Evolutionary conservation across 1,140 invertebrate species (phyloP).

Genomic region (Chlorops oryzae): DNA sequence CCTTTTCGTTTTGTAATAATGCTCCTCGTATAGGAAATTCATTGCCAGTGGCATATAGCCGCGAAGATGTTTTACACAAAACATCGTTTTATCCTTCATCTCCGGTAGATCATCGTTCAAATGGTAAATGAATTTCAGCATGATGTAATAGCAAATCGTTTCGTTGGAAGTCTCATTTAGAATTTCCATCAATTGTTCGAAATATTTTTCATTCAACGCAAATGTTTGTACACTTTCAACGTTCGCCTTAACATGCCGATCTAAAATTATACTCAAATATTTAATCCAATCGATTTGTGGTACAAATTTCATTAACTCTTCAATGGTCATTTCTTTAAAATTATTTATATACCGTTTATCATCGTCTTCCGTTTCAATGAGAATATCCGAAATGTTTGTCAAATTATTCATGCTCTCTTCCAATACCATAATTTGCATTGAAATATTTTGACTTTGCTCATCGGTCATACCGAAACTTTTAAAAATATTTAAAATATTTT

Average conservation of each 20-base stretch:
- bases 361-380: background rate
- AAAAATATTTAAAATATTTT: slow-evolving; percentile 19
- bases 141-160: slow-evolving; percentile 30
- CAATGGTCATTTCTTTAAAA: slow-evolving; percentile 14
- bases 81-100: background rate
- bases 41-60: slow-evolving; percentile 27
- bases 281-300: slow-evolving; percentile 26
- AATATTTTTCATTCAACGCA: slow-evolving; percentile 14
- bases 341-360: slow-evolving; percentile 1
- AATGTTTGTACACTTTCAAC: slow-evolving; percentile 20
- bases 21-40: slow-evolving; percentile 25
- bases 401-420: slow-evolving; percentile 20
- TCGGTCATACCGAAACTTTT: slow-evolving; percentile 22
- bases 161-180: slow-evolving; percentile 22
- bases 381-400: background rate
- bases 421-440: slow-evolving; percentile 18
- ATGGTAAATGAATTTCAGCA: slow-evolving; percentile 29
- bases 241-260: background rate
- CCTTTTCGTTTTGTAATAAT: slow-evolving; percentile 17
- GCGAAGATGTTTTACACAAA: slow-evolving; percentile 22
- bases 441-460: slow-evolving; percentile 17
- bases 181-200: slow-evolving; percentile 18
- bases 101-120: slow-evolving; percentile 22
- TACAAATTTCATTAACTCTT: slow-evolving; percentile 16
- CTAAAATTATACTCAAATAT: slow-evolving; percentile 17